Base-by-base conservation (phyloP, 1,140 invertebrate species). In the Eurosta solidaginis region DNA sequence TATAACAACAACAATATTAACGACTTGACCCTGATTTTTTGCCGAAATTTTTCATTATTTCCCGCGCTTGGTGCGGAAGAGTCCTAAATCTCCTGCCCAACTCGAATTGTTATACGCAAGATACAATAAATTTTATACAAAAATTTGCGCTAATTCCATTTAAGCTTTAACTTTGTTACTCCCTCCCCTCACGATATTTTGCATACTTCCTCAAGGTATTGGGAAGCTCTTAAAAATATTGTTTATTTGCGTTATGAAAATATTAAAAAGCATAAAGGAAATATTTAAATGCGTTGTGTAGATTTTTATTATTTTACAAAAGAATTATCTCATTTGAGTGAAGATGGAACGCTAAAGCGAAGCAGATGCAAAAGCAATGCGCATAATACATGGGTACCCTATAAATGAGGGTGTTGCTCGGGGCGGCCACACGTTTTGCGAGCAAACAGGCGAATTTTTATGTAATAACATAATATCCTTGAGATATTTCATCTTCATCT, bases 251-350 rank as follows among this genome's bases (percentile, higher is more conserved):
- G 40, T 10, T 82, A 84, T 81, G 82, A 83, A 82, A 85, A 84
- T 85, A 84, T 85, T 84, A 50, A 85, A 85, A 80, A 82, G 81
- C 84, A 79, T 83, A 82, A 83, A 68, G 59, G 59, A 29, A 40
- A 68, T 68, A 68, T 68, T 68, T 68, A 40, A 68, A 68, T 68
- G 79, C 36, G 54, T 40, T 68, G 44, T 59, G 83, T 82, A 81
- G 83, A 85, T 85, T 85, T 85, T 85, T 85, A 85, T 85, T 85
- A 85, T 85, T 85, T 85, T 85, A 85, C 84, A 85, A 84, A n/a
- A 82, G 83, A 85, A 85, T 85, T 85, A 85, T 85, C 83, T 85
- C 84, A 85, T 85, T 85, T 85, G 84, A 84, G 82, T 85, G 83
- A 81, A 84, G 83, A 82, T 81, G n/a, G n/a, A n/a, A n/a, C n/a